Evolutionary conservation across 2,113 vertebrate genomes (phyloP), one percentile per base, ranked within the genome.

Genomic region (Thalassarche chlororhynchos): DNA sequence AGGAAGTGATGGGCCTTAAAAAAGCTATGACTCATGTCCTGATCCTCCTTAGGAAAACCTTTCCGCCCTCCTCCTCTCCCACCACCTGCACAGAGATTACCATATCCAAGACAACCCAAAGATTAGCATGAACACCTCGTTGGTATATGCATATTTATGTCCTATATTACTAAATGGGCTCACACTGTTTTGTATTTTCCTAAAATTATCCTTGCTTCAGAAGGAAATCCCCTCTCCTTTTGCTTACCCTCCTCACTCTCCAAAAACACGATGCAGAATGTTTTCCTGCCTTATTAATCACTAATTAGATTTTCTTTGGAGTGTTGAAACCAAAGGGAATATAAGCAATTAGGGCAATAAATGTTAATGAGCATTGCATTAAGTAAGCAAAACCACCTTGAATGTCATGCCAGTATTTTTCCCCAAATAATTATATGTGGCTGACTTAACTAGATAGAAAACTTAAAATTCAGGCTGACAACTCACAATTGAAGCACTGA

Each of bases 11-110:
- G 84, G 61, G 74, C 74, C 40, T 87, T 68, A 92, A 77, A 96
- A 55, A 46, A 93, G 89, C 72, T 75, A 42, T 97, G 97, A 96
- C 51, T 97, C 96, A 96, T 5, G 17, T 64, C 52, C 77, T 68
- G 65, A 91, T 84, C 61, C 65, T 92, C 72, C 84, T 51, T 7
- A 87, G 71, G 69, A 91, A 75, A 93, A 94, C 28, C 46, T 62
- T 92, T 75, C 58, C 32, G 18, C 47, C 49, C 51, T 89, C 89
- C 55, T 84, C 47, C 69, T 87, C 77, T 94, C 64, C 42, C 89
- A 82, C 77, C 61, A 54, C 74, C 72, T 51, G 47, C 77, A 88
- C 25, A 89, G 38, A 82, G n/a, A 96, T 94, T 94, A 87, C 44
- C 83, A 97, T 89, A 95, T 72, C 26, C 72, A 92, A 91, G 52